Evolutionary conservation across 2,113 vertebrate species (phyloP), one percentile per base, ranked within the genome.

Genomic region (Macaca nemestrina): DNA sequence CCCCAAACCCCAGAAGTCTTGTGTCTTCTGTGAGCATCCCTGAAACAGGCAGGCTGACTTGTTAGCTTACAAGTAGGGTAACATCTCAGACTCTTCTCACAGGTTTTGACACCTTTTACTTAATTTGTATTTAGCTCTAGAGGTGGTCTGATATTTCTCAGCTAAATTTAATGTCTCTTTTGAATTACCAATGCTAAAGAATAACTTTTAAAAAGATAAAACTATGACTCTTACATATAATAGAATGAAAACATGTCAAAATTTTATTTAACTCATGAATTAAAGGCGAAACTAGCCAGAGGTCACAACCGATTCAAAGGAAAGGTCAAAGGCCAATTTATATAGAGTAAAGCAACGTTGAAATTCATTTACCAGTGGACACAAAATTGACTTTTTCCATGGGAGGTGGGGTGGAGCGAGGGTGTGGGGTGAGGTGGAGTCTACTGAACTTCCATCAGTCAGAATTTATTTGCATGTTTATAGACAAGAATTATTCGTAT

Each of bases 401-500:
- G 1, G 61, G 30, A 61, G 11, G 25, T 61, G 4, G 5, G 17
- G 22, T 84, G 17, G 32, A n/a, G 8, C 38, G 23, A 8, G 10
- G 76, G 45, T 75, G n/a, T 43, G 20, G 18, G 32, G 6, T 38
- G 22, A 48, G 14, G 55, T 25, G 1, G 10, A 80, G 55, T 57
- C 22, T n/a, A 30, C 30, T 61, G 67, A 40, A 35, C 0, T 8
- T 94, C 32, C 43, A 52, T n/a, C 16, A 70, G 61, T n/a, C 22
- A 64, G n/a, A 86, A 75, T 93, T 80, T n/a, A 88, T 95, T 90
- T 95, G 45, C 40, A 40, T 55, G 55, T 73, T 17, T 76, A 45
- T 20, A 72, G 79, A 79, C 5, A 72, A 57, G 72, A 83, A 76
- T 70, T 59, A 55, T 88, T 94, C 88, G 61, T 43, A 43, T 59